A percentile compares a stretch with the other conserved stretches of the same genome.
Evolutionary conservation across 2,797 vertebrate species (phyloP).

Genomic region (Urosaurus nigricauda): DNA sequence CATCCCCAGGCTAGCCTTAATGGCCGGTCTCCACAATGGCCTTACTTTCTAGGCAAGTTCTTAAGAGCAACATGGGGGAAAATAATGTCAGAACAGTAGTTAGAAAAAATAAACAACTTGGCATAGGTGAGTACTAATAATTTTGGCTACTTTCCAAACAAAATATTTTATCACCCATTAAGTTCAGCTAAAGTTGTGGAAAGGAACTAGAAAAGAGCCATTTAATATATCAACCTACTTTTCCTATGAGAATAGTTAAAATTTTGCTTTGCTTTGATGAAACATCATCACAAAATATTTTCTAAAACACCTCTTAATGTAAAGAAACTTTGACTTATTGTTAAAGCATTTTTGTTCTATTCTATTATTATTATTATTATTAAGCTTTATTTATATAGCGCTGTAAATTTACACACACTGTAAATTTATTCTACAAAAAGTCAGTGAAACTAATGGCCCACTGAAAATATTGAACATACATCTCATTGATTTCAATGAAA

Average conservation of each 20-base stretch:
- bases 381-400: too few relatives aligned
- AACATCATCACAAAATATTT: background rate
- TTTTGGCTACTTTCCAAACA: constrained; percentile 16
- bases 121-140: background rate
- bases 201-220: background rate
- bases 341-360: too few relatives aligned
- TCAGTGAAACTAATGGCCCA: too few relatives aligned
- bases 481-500: too few relatives aligned
- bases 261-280: background rate
- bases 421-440: background rate
- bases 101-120: constrained; percentile 22
- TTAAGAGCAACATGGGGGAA: background rate
- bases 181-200: constrained; percentile 15
- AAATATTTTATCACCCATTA: constrained; percentile 25
- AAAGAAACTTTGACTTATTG: background rate
- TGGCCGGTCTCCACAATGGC: too few relatives aligned
- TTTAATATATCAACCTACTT: background rate
- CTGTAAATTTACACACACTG: too few relatives aligned
- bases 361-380: too few relatives aligned
- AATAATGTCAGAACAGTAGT: constrained; percentile 5
- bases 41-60: constrained; percentile 14
- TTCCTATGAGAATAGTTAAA: constrained; percentile 24
- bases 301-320: background rate
- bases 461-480: too few relatives aligned
- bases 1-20: too few relatives aligned